Percentiles rank a stretch among this genome's conserved stretches.
These are phyloP conservation scores for Oryzias dopingdopingensis DNA, from an alignment of 2,797 vertebrate genomes.

Conservation along the genomic window DNA sequence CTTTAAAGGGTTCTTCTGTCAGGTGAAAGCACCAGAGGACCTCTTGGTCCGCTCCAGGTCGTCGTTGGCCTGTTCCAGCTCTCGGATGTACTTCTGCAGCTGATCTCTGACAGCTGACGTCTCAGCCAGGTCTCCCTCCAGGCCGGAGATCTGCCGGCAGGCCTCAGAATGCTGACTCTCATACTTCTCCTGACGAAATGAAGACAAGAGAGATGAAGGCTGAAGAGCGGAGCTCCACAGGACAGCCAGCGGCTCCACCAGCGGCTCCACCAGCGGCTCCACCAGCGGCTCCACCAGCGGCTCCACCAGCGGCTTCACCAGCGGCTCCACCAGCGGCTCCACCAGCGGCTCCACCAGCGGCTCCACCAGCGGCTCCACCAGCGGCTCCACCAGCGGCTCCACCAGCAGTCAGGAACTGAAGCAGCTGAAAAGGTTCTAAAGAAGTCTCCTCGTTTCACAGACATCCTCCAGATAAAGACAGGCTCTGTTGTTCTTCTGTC, in stretches of 20 bases:
- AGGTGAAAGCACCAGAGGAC: constrained; percentile 55
- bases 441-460: too few species aligned
- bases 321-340: too few species aligned
- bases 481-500: too few species aligned
- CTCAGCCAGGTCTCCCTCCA: constrained; percentile 90
- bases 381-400: too few species aligned
- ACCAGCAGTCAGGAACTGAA: too few species aligned
- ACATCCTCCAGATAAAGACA: too few species aligned
- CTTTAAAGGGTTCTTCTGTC: background rate
- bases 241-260: background rate
- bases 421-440: too few species aligned
- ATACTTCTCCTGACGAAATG: constrained; percentile 83
- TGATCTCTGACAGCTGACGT: constrained; percentile 88
- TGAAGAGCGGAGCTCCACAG: background rate
- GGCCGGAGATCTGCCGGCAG: constrained; percentile 83
- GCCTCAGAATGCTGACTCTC: constrained; percentile 87
- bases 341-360: too few species aligned
- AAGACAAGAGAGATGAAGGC: background rate
- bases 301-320: too few species aligned
- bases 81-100: constrained; percentile 92
- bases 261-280: too few species aligned
- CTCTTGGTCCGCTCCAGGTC: constrained; percentile 95
- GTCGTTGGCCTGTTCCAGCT: constrained; percentile 93
- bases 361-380: too few species aligned
- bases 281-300: too few species aligned